A percentile compares a stretch with the other conserved stretches of the same genome.
These are phyloP conservation scores for Hermodice carunculata DNA, from an alignment of 2,888 invertebrate species.

Conservation along the genomic window DNA sequence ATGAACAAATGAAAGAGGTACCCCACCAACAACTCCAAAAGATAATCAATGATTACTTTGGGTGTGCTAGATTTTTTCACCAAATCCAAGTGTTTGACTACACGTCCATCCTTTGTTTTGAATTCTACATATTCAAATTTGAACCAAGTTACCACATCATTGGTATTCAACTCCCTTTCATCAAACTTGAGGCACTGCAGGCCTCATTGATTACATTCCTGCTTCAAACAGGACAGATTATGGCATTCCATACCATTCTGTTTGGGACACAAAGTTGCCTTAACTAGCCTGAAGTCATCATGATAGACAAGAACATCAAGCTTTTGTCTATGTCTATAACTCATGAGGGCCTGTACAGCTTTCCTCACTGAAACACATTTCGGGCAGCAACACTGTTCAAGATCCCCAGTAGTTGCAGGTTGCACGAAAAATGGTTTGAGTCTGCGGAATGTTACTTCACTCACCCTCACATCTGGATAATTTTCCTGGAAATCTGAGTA, in stretches of 20 bases:
- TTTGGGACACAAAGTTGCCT: background rate
- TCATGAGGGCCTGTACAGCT: background rate
- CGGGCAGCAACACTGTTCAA: slow-evolving; percentile 1
- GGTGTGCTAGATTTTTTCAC: background rate
- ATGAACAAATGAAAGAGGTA: slow-evolving; percentile 3
- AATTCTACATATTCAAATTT: background rate
- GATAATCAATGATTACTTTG: background rate
- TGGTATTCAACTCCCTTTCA: background rate
- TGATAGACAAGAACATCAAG: background rate
- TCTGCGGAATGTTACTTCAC: slow-evolving; percentile 1
- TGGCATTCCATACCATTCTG: no score
- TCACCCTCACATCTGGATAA: background rate
- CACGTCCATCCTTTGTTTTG: background rate
- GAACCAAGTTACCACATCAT: background rate
- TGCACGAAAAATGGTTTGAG: slow-evolving; percentile 1
- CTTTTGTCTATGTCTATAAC: background rate
- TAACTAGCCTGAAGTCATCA: background rate
- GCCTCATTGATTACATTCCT: no score
- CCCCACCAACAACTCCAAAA: background rate
- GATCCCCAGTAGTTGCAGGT: background rate
- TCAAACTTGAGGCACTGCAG: background rate
- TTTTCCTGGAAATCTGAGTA: background rate
- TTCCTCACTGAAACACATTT: background rate
- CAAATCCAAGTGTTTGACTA: background rate
- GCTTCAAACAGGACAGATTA: no score